These are phyloP conservation scores for Vollenhovia emeryi DNA, from an alignment of 1,140 invertebrate species.

Conservation along the genomic window DNA sequence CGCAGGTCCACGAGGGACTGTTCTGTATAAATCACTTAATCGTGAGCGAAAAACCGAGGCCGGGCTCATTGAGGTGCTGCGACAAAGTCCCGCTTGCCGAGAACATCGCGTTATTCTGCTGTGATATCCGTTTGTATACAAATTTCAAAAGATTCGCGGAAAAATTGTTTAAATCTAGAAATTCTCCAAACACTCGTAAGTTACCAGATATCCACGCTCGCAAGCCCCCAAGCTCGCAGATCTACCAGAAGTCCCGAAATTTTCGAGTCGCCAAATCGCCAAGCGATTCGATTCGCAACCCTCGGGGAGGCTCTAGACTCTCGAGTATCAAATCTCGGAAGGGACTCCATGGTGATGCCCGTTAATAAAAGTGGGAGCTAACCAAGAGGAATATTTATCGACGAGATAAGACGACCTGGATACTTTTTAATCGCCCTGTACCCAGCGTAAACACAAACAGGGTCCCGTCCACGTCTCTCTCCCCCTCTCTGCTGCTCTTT, in stretches of 20 bases:
- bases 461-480: conserved; percentile 34
- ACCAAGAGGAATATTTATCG: conserved; percentile 1
- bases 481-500: conserved; percentile 6
- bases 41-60: background rate
- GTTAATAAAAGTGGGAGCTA: conserved; percentile 9
- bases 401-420: conserved; percentile 3
- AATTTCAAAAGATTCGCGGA: background rate
- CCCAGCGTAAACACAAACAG: conserved; percentile 23
- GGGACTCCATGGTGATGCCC: background rate
- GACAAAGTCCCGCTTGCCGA: background rate
- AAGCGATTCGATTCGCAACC: background rate
- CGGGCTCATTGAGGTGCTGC: background rate
- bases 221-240: background rate
- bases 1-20: background rate
- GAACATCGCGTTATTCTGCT: too few relatives aligned
- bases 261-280: background rate
- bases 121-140: background rate
- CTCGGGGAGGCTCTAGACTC: background rate
- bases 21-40: background rate
- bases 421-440: conserved; percentile 66
- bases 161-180: background rate
- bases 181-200: background rate
- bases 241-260: background rate
- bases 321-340: background rate
- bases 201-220: background rate